phyloP scores from a whole-genome alignment of 2,888 invertebrate genomes.

The Operophtera brumata region DNA sequence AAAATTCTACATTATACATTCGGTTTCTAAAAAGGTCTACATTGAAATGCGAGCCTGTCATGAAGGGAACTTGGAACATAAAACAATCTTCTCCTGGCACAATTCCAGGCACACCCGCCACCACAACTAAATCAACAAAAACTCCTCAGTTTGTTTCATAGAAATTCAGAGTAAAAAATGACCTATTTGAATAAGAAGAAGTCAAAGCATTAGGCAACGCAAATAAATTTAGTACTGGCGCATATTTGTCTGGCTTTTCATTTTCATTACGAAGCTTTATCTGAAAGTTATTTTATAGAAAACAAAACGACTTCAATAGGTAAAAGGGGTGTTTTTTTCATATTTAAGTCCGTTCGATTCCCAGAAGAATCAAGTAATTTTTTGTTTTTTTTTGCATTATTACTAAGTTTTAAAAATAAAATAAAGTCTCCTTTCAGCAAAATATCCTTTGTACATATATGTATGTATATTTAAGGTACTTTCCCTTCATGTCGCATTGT shows the following conservation, averaged over 20 bases:
- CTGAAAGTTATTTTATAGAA: too few relatives aligned
- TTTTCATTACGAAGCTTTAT: too few relatives aligned
- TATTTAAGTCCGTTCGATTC: too few relatives aligned
- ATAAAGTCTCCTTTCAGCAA: too few relatives aligned
- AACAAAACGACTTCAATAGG: too few relatives aligned
- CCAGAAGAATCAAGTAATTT: too few relatives aligned
- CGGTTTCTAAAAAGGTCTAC: constrained; percentile 5
- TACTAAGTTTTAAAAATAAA: too few relatives aligned
- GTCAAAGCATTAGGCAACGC: neutral
- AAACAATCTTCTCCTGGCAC: constrained; percentile 23
- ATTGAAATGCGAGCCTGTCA: constrained; percentile 19
- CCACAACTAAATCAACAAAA: constrained; percentile 28
- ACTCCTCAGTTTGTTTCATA: constrained; percentile 11
- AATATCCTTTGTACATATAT: too few relatives aligned
- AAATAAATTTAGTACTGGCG: neutral
- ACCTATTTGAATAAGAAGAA: constrained; percentile 9
- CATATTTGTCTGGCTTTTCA: neutral
- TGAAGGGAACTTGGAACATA: constrained; percentile 18
- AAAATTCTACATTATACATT: neutral
- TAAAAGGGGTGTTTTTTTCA: too few relatives aligned
- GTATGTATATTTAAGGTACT: too few relatives aligned
- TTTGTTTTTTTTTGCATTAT: too few relatives aligned
- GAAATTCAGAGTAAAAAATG: constrained; percentile 18
- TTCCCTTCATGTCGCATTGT: too few relatives aligned
- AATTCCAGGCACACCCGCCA: constrained; percentile 22